Base-by-base conservation (phyloP, 2,888 invertebrate genomes). In the Polia nebulosa region DNA sequence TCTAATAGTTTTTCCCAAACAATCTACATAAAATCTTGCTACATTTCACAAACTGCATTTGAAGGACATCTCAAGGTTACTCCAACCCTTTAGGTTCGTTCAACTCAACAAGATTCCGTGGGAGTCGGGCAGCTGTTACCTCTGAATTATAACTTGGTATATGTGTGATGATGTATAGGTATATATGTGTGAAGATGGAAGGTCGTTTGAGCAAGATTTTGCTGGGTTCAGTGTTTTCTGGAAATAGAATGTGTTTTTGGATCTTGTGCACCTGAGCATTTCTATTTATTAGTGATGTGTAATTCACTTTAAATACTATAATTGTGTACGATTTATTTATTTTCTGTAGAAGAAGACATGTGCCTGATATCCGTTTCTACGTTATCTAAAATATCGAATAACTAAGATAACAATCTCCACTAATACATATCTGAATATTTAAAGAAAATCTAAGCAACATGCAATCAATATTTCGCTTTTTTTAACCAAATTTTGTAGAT, bases 91-190 rank as follows among this genome's bases (percentile, higher is more conserved):
- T 47, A 0, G 4, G 62, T 70, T 61, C 71, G 29, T 57, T 76
- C 57, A 76, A 70, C 73, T 71, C 22, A 0, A 47, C 34, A 25
- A 34, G 15, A 51, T 55, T 60, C 15, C 41, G 73, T 61, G 57
- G 41, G 56, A 76, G 5, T n/a, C 17, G 0, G n/a, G 5, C 76
- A 72, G 69, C 52, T 76, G 77, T 76, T 76, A 52, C 60, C 17
- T 47, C 25, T 52, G 27, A 57, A 61, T 53, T 53, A 69, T 70
- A 57, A 44, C 70, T 36, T 25, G 2, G 22, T 20, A 56, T 22
- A 36, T 36, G 29, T 51, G 15, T 22, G 22, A n/a, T 20, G 25
- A 27, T 11, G 4, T 13, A 11, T 20, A 32, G 29, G 9, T 59
- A 25, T 49, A 32, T 55, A 4, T 32, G 55, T 52, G 20, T 11